A percentile compares a stretch with the other conserved stretches of the same genome.
phyloP scores from a whole-genome alignment of 2,113 vertebrate species.

The Erythrocercus mccallii region DNA sequence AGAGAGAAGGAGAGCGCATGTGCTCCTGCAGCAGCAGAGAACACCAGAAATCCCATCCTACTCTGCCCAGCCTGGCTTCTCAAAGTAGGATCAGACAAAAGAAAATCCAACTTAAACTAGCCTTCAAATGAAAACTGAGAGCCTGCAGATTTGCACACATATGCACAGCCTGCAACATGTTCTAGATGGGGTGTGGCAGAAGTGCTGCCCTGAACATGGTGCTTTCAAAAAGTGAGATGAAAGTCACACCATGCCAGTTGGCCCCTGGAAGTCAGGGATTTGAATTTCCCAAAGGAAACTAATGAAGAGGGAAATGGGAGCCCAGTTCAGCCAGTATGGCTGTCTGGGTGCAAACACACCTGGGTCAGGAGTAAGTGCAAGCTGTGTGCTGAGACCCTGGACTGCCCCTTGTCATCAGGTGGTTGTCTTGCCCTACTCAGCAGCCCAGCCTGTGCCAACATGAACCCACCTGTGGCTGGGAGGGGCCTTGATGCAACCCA shows the following conservation, averaged over 20 bases:
- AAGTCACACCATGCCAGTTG: neutral
- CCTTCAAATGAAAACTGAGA: neutral
- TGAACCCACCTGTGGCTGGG: neutral
- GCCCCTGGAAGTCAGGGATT: neutral
- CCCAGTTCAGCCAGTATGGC: neutral
- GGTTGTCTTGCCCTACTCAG: accelerated
- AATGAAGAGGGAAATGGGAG: neutral
- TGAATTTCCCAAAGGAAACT: neutral
- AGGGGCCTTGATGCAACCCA: neutral
- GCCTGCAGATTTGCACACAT: accelerated
- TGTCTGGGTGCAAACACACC: accelerated
- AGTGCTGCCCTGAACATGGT: accelerated
- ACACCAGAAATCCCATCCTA: neutral
- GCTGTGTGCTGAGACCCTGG: neutral
- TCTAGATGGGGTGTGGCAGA: neutral
- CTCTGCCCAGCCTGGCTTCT: neutral
- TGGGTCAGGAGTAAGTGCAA: neutral
- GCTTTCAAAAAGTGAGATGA: neutral
- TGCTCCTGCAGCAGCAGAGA: accelerated
- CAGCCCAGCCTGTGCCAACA: neutral
- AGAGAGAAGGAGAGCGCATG: neutral
- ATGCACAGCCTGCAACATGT: accelerated
- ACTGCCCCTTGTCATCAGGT: neutral
- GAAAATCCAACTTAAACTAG: neutral
- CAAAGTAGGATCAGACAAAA: neutral